phyloP scores from a whole-genome alignment of 1,140 invertebrate species.

The Calephelis virginiensis region DNA sequence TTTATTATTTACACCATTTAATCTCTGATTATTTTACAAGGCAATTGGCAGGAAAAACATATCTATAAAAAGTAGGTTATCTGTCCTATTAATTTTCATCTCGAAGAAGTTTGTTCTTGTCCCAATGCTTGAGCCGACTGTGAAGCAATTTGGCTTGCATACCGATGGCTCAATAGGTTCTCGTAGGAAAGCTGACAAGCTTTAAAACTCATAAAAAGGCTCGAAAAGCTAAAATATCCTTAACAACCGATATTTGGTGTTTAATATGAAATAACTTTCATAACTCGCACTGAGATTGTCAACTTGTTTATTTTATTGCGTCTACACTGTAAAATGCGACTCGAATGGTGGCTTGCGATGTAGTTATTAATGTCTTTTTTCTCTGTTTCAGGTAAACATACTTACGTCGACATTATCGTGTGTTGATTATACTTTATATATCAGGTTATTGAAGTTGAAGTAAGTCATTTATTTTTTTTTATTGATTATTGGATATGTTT shows the following conservation, averaged over 20 bases:
- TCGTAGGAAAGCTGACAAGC: too few relatives aligned
- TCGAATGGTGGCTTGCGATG: slow-evolving; percentile 39
- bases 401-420: slow-evolving; percentile 7
- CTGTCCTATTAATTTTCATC: too few relatives aligned
- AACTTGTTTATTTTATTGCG: slow-evolving; percentile 38
- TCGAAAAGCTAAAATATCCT: neutral
- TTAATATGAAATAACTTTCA: slow-evolving; percentile 14
- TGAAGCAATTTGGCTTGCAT: too few relatives aligned
- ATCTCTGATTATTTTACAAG: too few relatives aligned
- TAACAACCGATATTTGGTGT: neutral
- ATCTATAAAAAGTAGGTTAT: too few relatives aligned
- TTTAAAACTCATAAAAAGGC: neutral
- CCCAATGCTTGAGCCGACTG: too few relatives aligned
- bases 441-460: slow-evolving; percentile 11
- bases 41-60: too few relatives aligned
- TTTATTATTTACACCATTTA: too few relatives aligned
- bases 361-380: slow-evolving; percentile 46
- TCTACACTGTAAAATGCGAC: slow-evolving; percentile 40
- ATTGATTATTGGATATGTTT: neutral
- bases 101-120: too few relatives aligned
- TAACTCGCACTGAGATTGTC: slow-evolving; percentile 32
- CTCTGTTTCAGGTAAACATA: slow-evolving; percentile 58
- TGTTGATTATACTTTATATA: slow-evolving; percentile 8
- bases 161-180: too few relatives aligned
- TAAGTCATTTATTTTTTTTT: slow-evolving; percentile 13